Conservation (phyloP, 2,113 vertebrate genomes). For the Clarias magur region DNA sequence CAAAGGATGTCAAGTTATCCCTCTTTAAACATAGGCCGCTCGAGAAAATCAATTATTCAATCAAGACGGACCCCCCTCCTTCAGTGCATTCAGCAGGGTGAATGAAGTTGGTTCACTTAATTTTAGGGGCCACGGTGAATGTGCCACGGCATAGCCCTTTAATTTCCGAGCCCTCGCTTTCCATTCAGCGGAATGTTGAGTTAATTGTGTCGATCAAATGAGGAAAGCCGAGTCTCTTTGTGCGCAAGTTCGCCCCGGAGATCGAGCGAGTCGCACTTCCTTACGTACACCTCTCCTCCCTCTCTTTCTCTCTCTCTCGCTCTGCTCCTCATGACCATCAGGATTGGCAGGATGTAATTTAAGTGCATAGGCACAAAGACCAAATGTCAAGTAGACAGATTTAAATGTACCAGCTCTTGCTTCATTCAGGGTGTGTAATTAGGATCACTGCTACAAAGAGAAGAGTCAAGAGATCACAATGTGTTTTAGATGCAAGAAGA, state of each 20-base stretch:
- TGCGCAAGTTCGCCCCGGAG: constrained; percentile 49
- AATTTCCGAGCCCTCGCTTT: constrained; percentile 75
- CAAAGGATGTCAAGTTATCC: constrained; percentile 98
- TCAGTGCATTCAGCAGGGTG: constrained; percentile 82
- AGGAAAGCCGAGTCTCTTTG: constrained; percentile 72
- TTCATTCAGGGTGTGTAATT: constrained; percentile 75
- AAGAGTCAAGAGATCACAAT: constrained; percentile 62
- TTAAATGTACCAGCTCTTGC: constrained; percentile 73
- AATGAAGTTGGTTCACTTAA: constrained; percentile 88
- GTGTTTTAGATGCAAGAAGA: constrained; percentile 36
- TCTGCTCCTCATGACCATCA: constrained; percentile 69
- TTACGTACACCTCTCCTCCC: constrained; percentile 30
- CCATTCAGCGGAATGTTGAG: constrained; percentile 77
- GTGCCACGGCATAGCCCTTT: constrained; percentile 74
- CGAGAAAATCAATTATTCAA: constrained; percentile 98
- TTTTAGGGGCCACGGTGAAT: constrained; percentile 84
- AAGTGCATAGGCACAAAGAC: constrained; percentile 79
- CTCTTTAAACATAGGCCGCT: constrained; percentile 97
- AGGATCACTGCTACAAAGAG: constrained; percentile 76
- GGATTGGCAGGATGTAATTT: constrained; percentile 82
- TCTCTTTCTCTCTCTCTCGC: constrained; percentile 50
- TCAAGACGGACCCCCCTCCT: constrained; percentile 88
- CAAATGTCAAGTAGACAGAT: constrained; percentile 77
- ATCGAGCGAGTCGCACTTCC: constrained; percentile 29
- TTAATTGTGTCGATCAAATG: constrained; percentile 79